A percentile compares a stretch with the other conserved stretches of the same genome.
These are phyloP conservation scores for Scaptodrosophila lebanonensis DNA, from an alignment of 1,140 invertebrate species.

Conservation along the genomic window DNA sequence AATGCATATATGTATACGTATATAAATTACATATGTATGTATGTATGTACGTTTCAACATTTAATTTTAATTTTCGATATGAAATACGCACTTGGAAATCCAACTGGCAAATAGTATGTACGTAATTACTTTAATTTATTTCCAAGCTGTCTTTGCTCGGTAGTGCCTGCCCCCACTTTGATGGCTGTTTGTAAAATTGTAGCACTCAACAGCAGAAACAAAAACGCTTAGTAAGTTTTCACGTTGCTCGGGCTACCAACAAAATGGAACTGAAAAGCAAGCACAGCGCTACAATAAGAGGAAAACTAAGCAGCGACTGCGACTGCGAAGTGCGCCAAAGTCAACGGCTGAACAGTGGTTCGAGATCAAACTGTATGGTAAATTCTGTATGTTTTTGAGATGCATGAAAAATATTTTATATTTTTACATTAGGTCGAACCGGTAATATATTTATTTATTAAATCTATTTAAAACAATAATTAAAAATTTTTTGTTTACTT, in stretches of 20 bases:
- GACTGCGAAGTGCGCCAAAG: too few species aligned
- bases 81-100: conserved; percentile 50
- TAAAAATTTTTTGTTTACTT: too few species aligned
- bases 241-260: conserved; percentile 27
- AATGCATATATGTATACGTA: conserved; percentile 1
- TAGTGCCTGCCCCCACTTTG: conserved; percentile 34
- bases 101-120: background rate
- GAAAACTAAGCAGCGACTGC: too few species aligned
- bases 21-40: conserved; percentile 4
- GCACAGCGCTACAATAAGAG: too few species aligned
- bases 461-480: too few species aligned
- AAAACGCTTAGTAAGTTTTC: conserved; percentile 38
- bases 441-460: too few species aligned
- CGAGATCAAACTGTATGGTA: too few species aligned
- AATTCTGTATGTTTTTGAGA: too few species aligned
- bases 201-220: conserved; percentile 42
- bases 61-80: conserved; percentile 21
- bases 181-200: conserved; percentile 36
- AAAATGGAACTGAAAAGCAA: too few species aligned
- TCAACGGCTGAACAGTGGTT: too few species aligned
- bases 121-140: conserved; percentile 35
- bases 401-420: too few species aligned
- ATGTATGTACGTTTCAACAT: conserved; percentile 17
- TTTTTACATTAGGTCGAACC: too few species aligned
- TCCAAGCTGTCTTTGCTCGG: background rate